phyloP scores from a whole-genome alignment of 2,888 invertebrate species.

The Apotomis capreana region DNA sequence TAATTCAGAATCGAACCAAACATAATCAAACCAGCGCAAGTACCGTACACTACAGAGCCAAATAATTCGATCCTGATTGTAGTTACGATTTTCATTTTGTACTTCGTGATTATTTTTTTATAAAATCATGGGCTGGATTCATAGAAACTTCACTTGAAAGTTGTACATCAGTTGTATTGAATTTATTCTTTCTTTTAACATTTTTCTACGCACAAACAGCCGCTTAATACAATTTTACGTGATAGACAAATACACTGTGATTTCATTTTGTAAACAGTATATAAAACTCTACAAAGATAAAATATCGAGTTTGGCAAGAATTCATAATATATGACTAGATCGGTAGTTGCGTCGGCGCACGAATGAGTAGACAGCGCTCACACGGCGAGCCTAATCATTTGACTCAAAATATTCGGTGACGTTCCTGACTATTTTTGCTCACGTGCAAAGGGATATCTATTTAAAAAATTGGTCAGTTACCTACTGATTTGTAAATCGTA shows the following conservation, averaged over 20 bases:
- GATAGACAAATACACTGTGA: constrained; percentile 80
- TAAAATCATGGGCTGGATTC: constrained; percentile 32
- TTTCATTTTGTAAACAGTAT: constrained; percentile 81
- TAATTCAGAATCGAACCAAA: too few relatives aligned
- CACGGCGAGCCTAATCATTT: neutral
- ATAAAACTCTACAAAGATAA: constrained; percentile 83
- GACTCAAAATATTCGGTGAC: neutral
- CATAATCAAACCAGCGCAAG: too few relatives aligned
- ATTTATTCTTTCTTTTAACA: constrained; percentile 78
- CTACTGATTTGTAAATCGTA: constrained; percentile 21
- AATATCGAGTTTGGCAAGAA: constrained; percentile 83
- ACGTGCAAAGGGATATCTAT: constrained; percentile 14
- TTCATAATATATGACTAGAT: constrained; percentile 56
- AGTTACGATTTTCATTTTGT: too few relatives aligned
- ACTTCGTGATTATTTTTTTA: too few relatives aligned
- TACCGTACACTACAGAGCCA: too few relatives aligned
- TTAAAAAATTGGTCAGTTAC: constrained; percentile 16
- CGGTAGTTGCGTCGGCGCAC: constrained; percentile 24
- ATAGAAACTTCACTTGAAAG: constrained; percentile 68
- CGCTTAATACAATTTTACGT: constrained; percentile 77
- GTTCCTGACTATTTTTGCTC: neutral
- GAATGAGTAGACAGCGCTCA: constrained; percentile 10
- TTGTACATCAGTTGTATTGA: constrained; percentile 81
- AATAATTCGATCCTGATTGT: too few relatives aligned
- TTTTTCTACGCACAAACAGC: constrained; percentile 79